phyloP scores from a whole-genome alignment of 2,888 invertebrate species.

The Sarcophaga caerulescens region DNA sequence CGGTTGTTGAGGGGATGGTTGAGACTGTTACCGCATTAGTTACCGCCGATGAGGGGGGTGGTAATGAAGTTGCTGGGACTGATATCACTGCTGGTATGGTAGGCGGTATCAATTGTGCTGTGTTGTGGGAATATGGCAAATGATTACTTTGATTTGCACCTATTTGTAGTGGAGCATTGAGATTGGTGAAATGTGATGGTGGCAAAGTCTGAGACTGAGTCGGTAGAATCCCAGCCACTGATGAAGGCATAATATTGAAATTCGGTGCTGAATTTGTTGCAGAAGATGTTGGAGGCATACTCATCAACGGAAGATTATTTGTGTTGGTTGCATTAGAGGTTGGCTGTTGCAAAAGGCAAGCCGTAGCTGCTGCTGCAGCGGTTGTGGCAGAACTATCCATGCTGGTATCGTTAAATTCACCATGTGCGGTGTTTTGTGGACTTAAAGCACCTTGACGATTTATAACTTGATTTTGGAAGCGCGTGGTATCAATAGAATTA shows the following conservation, averaged over 20 bases:
- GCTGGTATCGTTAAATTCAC: conserved; percentile 67
- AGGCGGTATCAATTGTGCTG: conserved; percentile 65
- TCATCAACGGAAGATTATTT: conserved; percentile 40
- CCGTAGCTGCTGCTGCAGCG: conserved; percentile 21
- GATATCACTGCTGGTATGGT: conserved; percentile 68
- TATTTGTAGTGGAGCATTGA: conserved; percentile 51
- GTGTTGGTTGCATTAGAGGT: conserved; percentile 62
- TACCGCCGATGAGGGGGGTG: conserved; percentile 53
- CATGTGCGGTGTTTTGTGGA: conserved; percentile 60
- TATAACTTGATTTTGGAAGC: conserved; percentile 79
- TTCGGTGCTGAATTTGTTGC: conserved; percentile 54
- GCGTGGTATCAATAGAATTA: conserved; percentile 78
- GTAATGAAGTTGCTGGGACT: conserved; percentile 68
- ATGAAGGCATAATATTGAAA: conserved; percentile 53
- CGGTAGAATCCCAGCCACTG: conserved; percentile 57
- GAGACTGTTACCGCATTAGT: not conserved
- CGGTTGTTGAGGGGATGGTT: conserved; percentile 22
- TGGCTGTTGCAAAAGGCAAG: conserved; percentile 31
- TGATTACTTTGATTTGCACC: conserved; percentile 64
- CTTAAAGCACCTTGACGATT: conserved; percentile 72
- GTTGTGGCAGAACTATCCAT: conserved; percentile 61
- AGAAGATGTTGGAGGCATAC: conserved; percentile 49
- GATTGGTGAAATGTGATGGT: conserved; percentile 62
- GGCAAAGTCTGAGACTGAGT: conserved; percentile 57
- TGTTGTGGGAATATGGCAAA: conserved; percentile 69